A percentile compares a stretch with the other conserved stretches of the same genome.
Evolutionary conservation across 2,888 invertebrate species (phyloP).

Genomic region (Aplocera efformata): DNA sequence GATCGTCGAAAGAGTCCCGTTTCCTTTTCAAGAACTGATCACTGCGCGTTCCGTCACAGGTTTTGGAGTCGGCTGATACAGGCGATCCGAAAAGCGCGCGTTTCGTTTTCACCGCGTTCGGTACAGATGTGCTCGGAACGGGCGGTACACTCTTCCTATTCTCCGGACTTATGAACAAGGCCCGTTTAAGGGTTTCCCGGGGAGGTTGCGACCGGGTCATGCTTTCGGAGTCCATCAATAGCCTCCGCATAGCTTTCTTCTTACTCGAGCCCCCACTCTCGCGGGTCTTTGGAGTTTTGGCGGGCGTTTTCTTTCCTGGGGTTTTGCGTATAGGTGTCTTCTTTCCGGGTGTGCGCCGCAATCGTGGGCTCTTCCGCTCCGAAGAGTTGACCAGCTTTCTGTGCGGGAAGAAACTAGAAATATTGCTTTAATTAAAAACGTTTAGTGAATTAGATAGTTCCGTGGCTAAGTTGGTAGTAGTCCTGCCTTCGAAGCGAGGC

Average conservation of each 20-base stretch:
- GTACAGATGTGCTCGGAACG: slow-evolving; percentile 59
- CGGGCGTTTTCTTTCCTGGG: slow-evolving; percentile 79
- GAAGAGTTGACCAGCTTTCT: slow-evolving; percentile 67
- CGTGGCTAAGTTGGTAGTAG: too few relatives aligned
- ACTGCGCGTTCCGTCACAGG: slow-evolving; percentile 52
- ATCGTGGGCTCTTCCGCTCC: slow-evolving; percentile 71
- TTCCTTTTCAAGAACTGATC: slow-evolving; percentile 70
- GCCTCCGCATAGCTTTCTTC: slow-evolving; percentile 75
- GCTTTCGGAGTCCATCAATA: slow-evolving; percentile 64
- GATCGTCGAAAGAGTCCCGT: slow-evolving; percentile 65
- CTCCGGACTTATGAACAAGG: slow-evolving; percentile 87
- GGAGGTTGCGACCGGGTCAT: slow-evolving; percentile 61
- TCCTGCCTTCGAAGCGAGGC: too few relatives aligned
- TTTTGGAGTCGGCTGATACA: slow-evolving; percentile 60
- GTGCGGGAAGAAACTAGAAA: slow-evolving; percentile 74
- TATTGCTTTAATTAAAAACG: slow-evolving; percentile 23
- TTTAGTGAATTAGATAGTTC: too few relatives aligned
- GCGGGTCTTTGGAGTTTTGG: slow-evolving; percentile 75
- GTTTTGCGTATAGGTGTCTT: slow-evolving; percentile 63
- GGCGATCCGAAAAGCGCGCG: slow-evolving; percentile 84
- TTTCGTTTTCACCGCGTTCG: slow-evolving; percentile 81
- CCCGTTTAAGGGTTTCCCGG: slow-evolving; percentile 82
- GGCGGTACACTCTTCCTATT: slow-evolving; percentile 52
- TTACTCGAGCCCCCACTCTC: slow-evolving; percentile 83
- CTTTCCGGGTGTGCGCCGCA: slow-evolving; percentile 73